Evolutionary conservation across 2,888 invertebrate species (phyloP), one percentile per base, ranked within the genome.

Genomic region (Terebella lapidaria): DNA sequence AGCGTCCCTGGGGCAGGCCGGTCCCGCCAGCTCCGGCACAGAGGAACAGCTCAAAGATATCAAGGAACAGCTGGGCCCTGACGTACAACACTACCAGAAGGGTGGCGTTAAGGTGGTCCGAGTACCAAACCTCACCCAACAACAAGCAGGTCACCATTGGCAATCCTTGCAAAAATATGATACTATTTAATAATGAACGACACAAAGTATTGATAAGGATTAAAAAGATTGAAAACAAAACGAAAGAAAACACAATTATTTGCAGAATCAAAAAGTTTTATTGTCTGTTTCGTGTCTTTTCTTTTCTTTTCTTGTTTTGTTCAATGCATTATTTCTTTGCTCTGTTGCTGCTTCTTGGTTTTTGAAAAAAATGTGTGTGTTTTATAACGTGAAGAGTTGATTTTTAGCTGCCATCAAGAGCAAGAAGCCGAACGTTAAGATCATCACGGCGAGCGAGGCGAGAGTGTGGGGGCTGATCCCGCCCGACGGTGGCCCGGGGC

Each of bases 61-160:
- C n/a, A n/a, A n/a, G n/a, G n/a, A n/a, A n/a, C n/a, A n/a, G n/a
- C n/a, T n/a, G n/a, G n/a, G n/a, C n/a, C n/a, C 42, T n/a, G 42
- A n/a, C 10, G n/a, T 35, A 10, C 10, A 15, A 10, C 42, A 35
- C 10, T 35, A 35, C 42, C 42, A 35, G 42, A 35, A 35, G 10
- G 42, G 10, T 35, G n/a, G n/a, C n/a, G 42, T n/a, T n/a, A 10
- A 35, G 30, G 42, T 58, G n/a, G 18, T 58, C 29, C 2, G 58
- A 1, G 45, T 58, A 2, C 58, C 58, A 5, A 46, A 46, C 15
- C 35, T 58, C 42, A 51, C 58, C 15, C 10, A 45, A 46, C 51
- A 58, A n/a, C 58, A 58, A 30, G 58, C 58, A 15, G 51, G 58
- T 58, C 22, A 53, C 52, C 28, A 18, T 10, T 20, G 20, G 42